Percentiles rank a stretch among this genome's conserved stretches.
These are phyloP conservation scores for Caloenas nicobarica DNA, from an alignment of 2,113 vertebrate species.

Conservation along the genomic window DNA sequence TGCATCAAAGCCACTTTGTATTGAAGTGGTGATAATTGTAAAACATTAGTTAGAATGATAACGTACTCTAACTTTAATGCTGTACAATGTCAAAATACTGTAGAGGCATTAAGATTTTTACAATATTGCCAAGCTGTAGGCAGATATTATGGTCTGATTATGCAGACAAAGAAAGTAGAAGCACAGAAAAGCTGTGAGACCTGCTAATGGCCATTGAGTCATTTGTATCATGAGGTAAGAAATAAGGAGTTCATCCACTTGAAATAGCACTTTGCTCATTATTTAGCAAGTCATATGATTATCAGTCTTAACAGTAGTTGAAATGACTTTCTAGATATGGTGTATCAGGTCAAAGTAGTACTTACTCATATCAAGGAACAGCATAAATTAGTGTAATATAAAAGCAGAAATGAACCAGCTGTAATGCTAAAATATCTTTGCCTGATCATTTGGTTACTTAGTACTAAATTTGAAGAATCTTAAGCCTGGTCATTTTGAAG, in stretches of 20 bases:
- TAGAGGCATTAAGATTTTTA: neutral
- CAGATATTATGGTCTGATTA: neutral
- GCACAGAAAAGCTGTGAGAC: neutral
- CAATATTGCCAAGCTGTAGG: neutral
- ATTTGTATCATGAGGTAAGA: neutral
- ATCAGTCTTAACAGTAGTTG: neutral
- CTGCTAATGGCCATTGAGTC: neutral
- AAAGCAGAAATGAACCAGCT: neutral
- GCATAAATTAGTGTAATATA: neutral
- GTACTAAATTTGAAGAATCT: neutral
- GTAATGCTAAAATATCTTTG: neutral
- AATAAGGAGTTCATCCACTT: neutral
- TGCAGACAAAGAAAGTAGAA: neutral
- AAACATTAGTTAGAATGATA: neutral
- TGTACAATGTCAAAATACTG: neutral
- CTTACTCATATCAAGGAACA: neutral
- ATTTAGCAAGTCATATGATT: neutral
- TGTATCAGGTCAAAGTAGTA: neutral
- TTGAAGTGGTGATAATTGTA: neutral
- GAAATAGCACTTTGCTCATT: neutral
- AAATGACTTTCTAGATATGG: neutral
- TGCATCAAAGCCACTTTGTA: neutral
- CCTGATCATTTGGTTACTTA: neutral
- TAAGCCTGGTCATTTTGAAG: neutral
- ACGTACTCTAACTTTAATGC: neutral